Percentiles rank a stretch among this genome's conserved stretches.
These are phyloP conservation scores for Chelmon rostratus DNA, from an alignment of 2,797 vertebrate genomes.

Conservation along the genomic window DNA sequence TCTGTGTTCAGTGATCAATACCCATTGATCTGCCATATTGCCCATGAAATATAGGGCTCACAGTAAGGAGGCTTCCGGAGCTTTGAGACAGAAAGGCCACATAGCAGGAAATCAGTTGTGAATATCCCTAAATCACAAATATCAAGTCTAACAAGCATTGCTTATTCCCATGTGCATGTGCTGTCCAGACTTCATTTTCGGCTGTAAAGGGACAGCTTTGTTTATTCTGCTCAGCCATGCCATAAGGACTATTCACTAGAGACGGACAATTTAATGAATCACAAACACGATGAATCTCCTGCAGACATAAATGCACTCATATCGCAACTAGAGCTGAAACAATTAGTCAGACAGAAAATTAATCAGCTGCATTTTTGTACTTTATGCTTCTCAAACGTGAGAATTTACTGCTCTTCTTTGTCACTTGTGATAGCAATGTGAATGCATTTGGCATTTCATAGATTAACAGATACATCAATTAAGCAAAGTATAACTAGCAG, in stretches of 20 bases:
- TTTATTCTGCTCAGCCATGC: slow-evolving; percentile 26
- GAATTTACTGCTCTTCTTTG: background rate
- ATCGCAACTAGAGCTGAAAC: background rate
- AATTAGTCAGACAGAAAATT: background rate
- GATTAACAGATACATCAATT: background rate
- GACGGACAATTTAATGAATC: background rate
- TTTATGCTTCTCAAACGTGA: background rate
- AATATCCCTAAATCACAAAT: slow-evolving; percentile 38
- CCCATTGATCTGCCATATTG: slow-evolving; percentile 67
- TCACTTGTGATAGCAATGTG: too few species aligned
- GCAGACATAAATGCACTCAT: background rate
- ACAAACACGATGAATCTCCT: background rate
- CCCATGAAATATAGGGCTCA: slow-evolving; percentile 61
- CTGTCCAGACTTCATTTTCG: slow-evolving; percentile 44
- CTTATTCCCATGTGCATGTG: slow-evolving; percentile 28
- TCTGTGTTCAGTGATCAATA: slow-evolving; percentile 72
- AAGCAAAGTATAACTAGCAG: background rate
- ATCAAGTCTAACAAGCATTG: slow-evolving; percentile 46
- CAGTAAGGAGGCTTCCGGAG: slow-evolving; percentile 43
- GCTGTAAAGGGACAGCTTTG: slow-evolving; percentile 36
- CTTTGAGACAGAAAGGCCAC: slow-evolving; percentile 16
- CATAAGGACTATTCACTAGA: background rate
- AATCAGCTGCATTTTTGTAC: background rate
- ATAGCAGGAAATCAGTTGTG: slow-evolving; percentile 22
- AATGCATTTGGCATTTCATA: background rate